These are phyloP conservation scores for Hypercompe scribonia DNA, from an alignment of 2,888 invertebrate species.

Conservation along the genomic window DNA sequence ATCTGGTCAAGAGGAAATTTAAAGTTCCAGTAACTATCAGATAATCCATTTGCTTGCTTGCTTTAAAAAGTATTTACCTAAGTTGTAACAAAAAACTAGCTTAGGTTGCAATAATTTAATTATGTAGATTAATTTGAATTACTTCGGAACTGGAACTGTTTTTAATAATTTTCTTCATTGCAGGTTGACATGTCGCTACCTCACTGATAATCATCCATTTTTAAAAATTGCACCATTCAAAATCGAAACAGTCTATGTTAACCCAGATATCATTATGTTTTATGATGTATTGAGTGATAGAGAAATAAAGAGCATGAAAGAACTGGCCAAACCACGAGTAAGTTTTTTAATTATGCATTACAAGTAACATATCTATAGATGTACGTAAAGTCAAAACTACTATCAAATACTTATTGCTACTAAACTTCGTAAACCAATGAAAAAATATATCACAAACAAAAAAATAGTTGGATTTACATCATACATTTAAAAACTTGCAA, in stretches of 20 bases:
- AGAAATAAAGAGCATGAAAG: conserved; percentile 95
- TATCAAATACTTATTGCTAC: background rate
- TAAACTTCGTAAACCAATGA: background rate
- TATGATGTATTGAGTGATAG: conserved; percentile 95
- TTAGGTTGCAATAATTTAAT: no score
- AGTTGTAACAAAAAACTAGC: no score
- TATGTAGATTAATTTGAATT: background rate
- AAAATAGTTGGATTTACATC: no score
- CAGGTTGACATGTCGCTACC: conserved; percentile 91
- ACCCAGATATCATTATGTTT: conserved; percentile 94
- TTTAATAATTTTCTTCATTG: conserved; percentile 11
- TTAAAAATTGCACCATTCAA: conserved; percentile 93
- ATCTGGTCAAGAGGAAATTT: no score
- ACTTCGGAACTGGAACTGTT: no score
- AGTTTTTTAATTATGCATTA: conserved; percentile 49
- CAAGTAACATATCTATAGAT: no score
- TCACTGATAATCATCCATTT: conserved; percentile 90
- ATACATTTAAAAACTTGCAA: background rate
- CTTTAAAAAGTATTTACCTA: no score
- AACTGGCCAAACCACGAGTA: conserved; percentile 95
- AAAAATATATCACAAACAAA: background rate
- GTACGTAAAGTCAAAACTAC: background rate
- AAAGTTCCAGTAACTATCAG: no score
- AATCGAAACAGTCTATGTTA: conserved; percentile 91
- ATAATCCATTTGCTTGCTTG: no score